Conservation (phyloP, 1,140 invertebrate species). For the Aphis gossypii region DNA sequence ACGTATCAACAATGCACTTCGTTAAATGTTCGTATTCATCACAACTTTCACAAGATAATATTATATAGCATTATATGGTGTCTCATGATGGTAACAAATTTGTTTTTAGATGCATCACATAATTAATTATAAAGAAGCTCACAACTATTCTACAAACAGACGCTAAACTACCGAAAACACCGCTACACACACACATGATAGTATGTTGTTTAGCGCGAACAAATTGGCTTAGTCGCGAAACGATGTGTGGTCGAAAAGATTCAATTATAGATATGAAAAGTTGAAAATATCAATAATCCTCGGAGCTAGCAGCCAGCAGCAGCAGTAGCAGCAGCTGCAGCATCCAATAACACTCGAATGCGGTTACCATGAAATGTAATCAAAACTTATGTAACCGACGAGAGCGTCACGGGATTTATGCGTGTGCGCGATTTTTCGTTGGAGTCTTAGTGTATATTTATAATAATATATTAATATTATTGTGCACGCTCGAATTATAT, state of each 20-base stretch:
- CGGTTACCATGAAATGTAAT: neutral
- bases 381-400: neutral
- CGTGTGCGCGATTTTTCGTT: neutral
- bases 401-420: neutral
- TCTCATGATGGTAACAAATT: neutral
- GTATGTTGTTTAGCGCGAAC: neutral
- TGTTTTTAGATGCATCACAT: neutral
- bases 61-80: neutral
- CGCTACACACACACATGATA: neutral
- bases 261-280: conserved; percentile 47
- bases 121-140: neutral
- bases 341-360: neutral
- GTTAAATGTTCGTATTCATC: neutral
- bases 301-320: neutral
- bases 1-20: neutral
- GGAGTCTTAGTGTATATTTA: neutral
- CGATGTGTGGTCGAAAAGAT: conserved; percentile 4
- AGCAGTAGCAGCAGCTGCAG: no score
- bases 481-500: neutral
- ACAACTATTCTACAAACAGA: neutral
- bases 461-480: neutral
- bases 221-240: neutral
- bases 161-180: neutral
- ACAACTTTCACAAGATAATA: neutral
- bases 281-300: neutral